These are phyloP conservation scores for Crotalus horridus DNA, from an alignment of 2,113 vertebrate species.

Conservation along the genomic window DNA sequence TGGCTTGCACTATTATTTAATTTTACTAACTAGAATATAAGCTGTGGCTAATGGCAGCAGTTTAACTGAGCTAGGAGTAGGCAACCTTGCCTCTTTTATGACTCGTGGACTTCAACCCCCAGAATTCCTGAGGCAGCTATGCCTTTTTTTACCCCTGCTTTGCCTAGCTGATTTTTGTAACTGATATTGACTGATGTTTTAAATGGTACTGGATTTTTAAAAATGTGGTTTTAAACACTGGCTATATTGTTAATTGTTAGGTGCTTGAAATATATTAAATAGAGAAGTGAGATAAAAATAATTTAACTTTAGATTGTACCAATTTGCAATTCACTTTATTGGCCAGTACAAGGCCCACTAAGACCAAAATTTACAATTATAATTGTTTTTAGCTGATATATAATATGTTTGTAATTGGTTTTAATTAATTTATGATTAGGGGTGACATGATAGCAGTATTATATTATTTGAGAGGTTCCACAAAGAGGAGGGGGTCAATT, in stretches of 20 bases:
- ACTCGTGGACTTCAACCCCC: no score
- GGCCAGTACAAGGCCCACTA: background rate
- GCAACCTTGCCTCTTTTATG: no score
- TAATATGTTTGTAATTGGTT: background rate
- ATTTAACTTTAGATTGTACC: background rate
- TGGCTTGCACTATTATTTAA: background rate
- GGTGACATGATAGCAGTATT: no score
- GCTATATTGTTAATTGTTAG: no score
- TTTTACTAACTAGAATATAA: background rate
- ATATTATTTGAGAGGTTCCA: no score
- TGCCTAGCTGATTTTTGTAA: background rate
- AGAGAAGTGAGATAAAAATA: no score
- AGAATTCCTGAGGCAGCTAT: no score
- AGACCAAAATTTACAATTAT: background rate
- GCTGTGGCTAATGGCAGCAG: background rate
- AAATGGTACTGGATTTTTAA: background rate
- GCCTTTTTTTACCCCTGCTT: background rate
- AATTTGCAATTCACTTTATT: background rate
- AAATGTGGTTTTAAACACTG: background rate
- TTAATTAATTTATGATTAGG: background rate
- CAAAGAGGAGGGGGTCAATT: no score
- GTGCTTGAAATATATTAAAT: no score
- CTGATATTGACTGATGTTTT: background rate
- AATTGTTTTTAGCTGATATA: background rate
- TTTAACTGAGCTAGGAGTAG: background rate